These are phyloP conservation scores for Megatriorchis doriae DNA, from an alignment of 2,113 vertebrate species.

Conservation along the genomic window DNA sequence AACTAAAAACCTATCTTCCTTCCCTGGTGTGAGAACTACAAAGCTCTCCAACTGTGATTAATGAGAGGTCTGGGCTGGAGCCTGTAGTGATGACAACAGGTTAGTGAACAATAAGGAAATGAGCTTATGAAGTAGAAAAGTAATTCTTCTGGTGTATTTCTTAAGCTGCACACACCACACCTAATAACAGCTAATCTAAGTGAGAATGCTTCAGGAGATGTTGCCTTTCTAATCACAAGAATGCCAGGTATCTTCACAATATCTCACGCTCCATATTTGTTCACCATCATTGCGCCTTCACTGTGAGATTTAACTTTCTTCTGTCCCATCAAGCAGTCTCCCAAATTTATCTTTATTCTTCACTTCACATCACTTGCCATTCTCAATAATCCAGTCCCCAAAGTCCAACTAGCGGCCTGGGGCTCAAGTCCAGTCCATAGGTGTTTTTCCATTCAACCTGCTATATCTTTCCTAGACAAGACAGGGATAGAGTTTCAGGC, in stretches of 20 bases:
- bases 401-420: background rate
- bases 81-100: background rate
- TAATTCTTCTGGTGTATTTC: background rate
- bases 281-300: background rate
- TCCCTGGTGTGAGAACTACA: background rate
- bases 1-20: background rate
- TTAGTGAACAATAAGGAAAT: background rate
- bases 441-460: background rate
- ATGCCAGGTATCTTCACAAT: background rate
- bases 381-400: background rate
- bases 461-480: background rate
- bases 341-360: background rate
- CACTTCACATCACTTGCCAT: background rate
- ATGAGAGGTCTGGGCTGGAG: background rate
- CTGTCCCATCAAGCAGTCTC: background rate
- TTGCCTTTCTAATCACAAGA: background rate
- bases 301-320: background rate
- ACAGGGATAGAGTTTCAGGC: background rate
- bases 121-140: background rate
- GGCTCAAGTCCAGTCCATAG: background rate
- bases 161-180: background rate
- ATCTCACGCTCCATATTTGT: fast-evolving
- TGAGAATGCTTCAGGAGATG: background rate
- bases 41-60: background rate
- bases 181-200: background rate